Evolutionary conservation across 2,888 invertebrate genomes (phyloP).

Genomic region (Drosophila percnosoma): DNA sequence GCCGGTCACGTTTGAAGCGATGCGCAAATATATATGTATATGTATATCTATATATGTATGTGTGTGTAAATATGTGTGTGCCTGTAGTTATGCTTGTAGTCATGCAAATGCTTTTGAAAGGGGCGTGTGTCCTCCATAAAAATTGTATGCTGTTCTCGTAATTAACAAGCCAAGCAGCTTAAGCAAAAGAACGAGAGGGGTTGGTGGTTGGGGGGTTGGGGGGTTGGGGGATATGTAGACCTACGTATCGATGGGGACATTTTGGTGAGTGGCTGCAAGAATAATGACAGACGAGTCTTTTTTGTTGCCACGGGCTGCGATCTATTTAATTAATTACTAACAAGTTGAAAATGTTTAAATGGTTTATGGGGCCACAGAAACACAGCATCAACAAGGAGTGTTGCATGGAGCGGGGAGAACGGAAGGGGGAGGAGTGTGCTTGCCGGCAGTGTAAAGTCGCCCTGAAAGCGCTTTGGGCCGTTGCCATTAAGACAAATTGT

Average conservation of each 20-base stretch:
- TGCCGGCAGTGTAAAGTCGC: slow-evolving; percentile 19
- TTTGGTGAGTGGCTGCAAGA: slow-evolving; percentile 57
- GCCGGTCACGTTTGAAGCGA: slow-evolving; percentile 68
- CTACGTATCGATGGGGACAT: slow-evolving; percentile 51
- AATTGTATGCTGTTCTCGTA: slow-evolving; percentile 67
- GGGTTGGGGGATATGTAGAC: not conserved
- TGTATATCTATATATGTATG: not conserved
- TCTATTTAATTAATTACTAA: slow-evolving; percentile 82
- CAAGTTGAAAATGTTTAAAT: slow-evolving; percentile 81
- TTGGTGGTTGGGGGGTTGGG: too few relatives aligned
- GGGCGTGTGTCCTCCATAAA: slow-evolving; percentile 80
- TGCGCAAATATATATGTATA: slow-evolving; percentile 4
- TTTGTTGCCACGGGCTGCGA: slow-evolving; percentile 68
- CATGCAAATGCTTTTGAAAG: slow-evolving; percentile 68
- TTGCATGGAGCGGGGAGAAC: not conserved
- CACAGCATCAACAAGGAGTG: slow-evolving; percentile 3
- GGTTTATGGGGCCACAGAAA: slow-evolving; percentile 63
- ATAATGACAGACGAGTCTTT: slow-evolving; percentile 63
- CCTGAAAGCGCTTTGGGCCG: slow-evolving; percentile 62
- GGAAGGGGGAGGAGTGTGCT: not conserved
- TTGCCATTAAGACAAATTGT: slow-evolving; percentile 75
- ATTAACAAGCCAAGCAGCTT: slow-evolving; percentile 49
- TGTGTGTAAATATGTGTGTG: not conserved
- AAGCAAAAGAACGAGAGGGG: not conserved
- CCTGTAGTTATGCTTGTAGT: slow-evolving; percentile 3